Conservation (phyloP, 2,113 vertebrate species). For the Montifringilla adamsi region DNA sequence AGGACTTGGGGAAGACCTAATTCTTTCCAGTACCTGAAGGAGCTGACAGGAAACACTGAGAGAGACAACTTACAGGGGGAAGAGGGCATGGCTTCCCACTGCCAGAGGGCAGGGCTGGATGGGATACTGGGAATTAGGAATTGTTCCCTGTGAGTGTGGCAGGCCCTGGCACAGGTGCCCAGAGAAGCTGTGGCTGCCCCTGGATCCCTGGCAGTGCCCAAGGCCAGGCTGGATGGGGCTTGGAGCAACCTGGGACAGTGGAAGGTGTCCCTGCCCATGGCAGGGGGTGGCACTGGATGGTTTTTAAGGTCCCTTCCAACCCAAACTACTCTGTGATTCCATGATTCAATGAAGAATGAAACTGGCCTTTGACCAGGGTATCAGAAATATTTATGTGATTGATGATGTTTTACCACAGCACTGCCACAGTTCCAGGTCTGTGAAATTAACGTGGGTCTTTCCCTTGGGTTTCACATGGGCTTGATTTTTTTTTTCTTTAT, state of each 20-base stretch:
- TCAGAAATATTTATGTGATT: background rate
- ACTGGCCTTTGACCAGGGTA: background rate
- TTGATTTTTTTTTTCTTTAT: background rate
- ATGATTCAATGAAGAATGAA: background rate
- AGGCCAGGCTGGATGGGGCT: too few relatives aligned
- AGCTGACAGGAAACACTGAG: background rate
- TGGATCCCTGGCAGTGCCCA: too few relatives aligned
- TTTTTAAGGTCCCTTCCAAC: background rate
- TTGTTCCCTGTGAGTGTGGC: too few relatives aligned
- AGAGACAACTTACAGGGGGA: background rate
- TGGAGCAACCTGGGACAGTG: too few relatives aligned
- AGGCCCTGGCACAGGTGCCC: too few relatives aligned
- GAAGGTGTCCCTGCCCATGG: too few relatives aligned
- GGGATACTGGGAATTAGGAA: too few relatives aligned
- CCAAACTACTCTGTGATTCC: background rate
- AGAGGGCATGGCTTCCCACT: too few relatives aligned
- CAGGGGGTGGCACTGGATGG: too few relatives aligned
- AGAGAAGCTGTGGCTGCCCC: too few relatives aligned
- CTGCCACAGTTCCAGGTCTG: background rate
- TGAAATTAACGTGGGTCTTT: rapidly evolving
- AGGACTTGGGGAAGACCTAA: background rate
- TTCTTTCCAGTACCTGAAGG: background rate
- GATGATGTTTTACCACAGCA: background rate
- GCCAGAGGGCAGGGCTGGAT: too few relatives aligned
- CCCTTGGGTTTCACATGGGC: background rate